phyloP scores from a whole-genome alignment of 2,797 vertebrate genomes.

The Notamacropus eugenii region DNA sequence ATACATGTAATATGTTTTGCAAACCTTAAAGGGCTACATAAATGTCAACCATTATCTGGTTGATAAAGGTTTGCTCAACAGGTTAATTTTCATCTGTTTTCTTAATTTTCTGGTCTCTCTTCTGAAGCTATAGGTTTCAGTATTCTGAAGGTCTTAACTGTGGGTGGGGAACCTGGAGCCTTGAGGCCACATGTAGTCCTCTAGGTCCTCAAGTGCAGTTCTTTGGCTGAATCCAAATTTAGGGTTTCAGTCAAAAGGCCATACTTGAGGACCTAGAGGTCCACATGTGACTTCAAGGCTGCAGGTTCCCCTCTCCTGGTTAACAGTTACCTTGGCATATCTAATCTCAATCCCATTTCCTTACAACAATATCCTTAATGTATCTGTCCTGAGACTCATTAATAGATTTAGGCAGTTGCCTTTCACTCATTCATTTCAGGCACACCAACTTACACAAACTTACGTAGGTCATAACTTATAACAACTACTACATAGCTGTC shows the following conservation, averaged over 20 bases:
- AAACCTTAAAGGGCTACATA: background rate
- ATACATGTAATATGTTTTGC: background rate
- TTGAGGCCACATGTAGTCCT: too few species aligned
- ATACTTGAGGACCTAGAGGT: too few species aligned
- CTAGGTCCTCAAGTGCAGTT: too few species aligned
- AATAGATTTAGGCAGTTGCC: background rate
- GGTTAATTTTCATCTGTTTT: background rate
- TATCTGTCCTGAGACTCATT: background rate
- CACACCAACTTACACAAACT: background rate
- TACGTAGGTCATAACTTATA: background rate
- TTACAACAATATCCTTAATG: background rate
- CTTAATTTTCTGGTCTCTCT: background rate
- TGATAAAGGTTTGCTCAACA: background rate
- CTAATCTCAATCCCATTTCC: background rate
- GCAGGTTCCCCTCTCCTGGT: too few species aligned
- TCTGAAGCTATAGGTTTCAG: background rate
- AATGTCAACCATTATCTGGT: background rate
- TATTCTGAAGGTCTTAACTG: background rate
- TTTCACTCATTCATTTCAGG: background rate
- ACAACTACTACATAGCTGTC: background rate
- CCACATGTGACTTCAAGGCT: too few species aligned
- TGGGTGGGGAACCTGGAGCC: too few species aligned
- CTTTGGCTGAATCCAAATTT: too few species aligned
- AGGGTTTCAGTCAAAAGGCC: too few species aligned
- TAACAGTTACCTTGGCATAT: background rate